Evolutionary conservation across 2,797 vertebrate species (phyloP).

Genomic region (Scyliorhinus canicula): DNA sequence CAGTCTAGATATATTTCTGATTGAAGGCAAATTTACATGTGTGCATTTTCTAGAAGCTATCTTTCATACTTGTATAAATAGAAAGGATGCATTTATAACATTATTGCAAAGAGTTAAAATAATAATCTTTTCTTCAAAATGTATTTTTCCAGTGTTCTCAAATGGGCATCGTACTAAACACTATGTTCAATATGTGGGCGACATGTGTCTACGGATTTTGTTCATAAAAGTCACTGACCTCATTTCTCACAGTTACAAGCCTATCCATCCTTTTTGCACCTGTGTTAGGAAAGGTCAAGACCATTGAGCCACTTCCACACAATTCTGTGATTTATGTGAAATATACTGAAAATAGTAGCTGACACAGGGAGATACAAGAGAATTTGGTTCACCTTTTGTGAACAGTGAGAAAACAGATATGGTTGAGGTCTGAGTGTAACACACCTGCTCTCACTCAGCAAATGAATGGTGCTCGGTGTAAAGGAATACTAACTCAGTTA

Average conservation of each 20-base stretch:
- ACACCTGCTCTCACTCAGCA: neutral
- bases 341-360: constrained; percentile 24
- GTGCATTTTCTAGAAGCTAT: neutral
- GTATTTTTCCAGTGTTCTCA: neutral
- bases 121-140: neutral
- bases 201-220: neutral
- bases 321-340: constrained; percentile 14
- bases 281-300: constrained; percentile 18
- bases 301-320: neutral
- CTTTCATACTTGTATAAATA: neutral
- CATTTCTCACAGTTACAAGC: constrained; percentile 22
- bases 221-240: constrained; percentile 16
- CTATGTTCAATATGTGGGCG: neutral
- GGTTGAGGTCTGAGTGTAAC: neutral
- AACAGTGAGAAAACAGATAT: constrained; percentile 6
- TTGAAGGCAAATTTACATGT: neutral
- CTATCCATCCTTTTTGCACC: constrained; percentile 33
- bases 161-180: neutral
- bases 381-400: constrained; percentile 8
- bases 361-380: constrained; percentile 17
- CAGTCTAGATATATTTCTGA: neutral
- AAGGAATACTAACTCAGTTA: neutral
- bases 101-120: neutral
- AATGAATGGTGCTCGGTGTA: constrained; percentile 4
- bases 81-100: neutral